phyloP scores from a whole-genome alignment of 2,888 invertebrate species.

The Lithophane socia region DNA sequence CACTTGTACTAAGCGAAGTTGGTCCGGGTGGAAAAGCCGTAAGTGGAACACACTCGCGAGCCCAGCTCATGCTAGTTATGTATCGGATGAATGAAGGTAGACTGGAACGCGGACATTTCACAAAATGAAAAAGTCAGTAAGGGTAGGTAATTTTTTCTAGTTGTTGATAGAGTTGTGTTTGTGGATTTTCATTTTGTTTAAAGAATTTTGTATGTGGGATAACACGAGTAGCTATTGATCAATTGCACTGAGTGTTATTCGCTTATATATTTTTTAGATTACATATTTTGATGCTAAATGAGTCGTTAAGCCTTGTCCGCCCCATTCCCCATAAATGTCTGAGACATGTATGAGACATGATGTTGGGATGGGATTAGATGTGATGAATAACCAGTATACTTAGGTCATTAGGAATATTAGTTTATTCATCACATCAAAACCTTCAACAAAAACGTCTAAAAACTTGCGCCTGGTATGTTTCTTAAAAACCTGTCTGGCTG shows the following conservation, averaged over 20 bases:
- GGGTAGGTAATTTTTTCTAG: slow-evolving; percentile 24
- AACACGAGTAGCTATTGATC: neutral
- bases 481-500: neutral
- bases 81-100: slow-evolving; percentile 39
- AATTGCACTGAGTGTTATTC: neutral
- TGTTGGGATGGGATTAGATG: no score
- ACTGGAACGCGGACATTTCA: slow-evolving; percentile 32
- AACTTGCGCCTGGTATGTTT: neutral
- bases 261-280: neutral
- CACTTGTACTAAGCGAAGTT: slow-evolving; percentile 49
- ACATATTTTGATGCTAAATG: neutral
- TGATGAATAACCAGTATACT: no score
- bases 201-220: slow-evolving; percentile 1
- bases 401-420: no score
- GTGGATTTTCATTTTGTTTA: slow-evolving; percentile 12
- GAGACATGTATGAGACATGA: no score
- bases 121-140: slow-evolving; percentile 28
- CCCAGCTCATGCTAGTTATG: slow-evolving; percentile 41
- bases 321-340: neutral
- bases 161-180: slow-evolving; percentile 15
- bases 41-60: slow-evolving; percentile 42
- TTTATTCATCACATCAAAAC: no score
- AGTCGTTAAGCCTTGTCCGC: neutral
- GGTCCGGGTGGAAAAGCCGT: slow-evolving; percentile 36
- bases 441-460: neutral